Percentiles rank a stretch among this genome's conserved stretches.
Evolutionary conservation across 2,113 vertebrate genomes (phyloP).

Genomic region (Ovis aries): DNA sequence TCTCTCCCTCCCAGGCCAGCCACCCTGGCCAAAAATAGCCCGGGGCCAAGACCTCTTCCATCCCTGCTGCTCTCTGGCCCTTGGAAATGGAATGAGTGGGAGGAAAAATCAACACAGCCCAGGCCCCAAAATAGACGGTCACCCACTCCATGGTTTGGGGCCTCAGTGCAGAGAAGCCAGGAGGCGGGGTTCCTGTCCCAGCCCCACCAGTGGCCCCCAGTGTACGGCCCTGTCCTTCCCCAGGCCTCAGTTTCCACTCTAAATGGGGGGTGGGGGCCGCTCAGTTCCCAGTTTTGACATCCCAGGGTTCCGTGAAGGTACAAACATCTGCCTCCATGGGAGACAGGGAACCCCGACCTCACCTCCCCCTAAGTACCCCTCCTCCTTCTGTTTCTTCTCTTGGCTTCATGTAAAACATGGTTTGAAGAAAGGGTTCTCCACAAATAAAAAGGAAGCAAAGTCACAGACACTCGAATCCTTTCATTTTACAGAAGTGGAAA

Average conservation of each 20-base stretch:
- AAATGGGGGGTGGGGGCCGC: background rate
- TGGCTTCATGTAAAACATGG: background rate
- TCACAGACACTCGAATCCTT: background rate
- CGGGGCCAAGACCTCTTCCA: background rate
- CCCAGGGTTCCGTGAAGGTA: background rate
- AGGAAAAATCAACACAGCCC: conserved; percentile 36
- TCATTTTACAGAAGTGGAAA: background rate
- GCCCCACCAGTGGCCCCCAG: background rate
- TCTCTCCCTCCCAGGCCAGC: background rate
- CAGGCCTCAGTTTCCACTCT: background rate
- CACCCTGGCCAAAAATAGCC: conserved; percentile 51
- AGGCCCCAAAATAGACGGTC: conserved; percentile 41
- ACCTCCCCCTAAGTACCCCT: too few species aligned
- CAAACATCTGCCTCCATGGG: background rate
- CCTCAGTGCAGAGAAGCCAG: background rate
- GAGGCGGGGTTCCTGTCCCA: background rate
- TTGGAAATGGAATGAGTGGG: conserved; percentile 14
- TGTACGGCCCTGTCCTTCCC: background rate
- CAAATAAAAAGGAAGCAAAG: background rate
- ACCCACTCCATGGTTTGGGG: background rate
- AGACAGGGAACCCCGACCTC: background rate
- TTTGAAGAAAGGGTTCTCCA: background rate
- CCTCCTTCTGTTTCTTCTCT: background rate
- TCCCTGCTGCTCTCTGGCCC: background rate
- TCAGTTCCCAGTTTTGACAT: background rate